Base-by-base conservation (phyloP, 1,140 invertebrate species). In the Drepana arcuata region DNA sequence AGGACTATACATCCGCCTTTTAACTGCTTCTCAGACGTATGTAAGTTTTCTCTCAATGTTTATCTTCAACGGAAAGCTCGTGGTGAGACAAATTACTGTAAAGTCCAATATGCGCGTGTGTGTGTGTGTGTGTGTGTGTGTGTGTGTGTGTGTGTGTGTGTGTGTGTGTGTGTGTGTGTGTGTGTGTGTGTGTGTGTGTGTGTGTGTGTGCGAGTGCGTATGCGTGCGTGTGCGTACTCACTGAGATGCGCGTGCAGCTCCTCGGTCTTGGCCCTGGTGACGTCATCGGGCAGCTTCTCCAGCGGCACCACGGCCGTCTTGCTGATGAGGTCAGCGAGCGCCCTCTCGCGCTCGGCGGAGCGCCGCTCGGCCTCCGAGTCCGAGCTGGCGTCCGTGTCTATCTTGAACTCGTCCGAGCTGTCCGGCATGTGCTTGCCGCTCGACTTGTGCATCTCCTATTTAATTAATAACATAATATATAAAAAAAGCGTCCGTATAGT, bases 341-440 rank as follows among this genome's bases (percentile, higher is more conserved):
- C 64, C 10, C 30, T 40, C 37, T 41, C 32, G 34, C 36, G 24
- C 30, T 59, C 51, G n/a, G 44, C 54, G 7, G 18, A 27, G 14
- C 36, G 10, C 1, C 36, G 42, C 34, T 41, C 41, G 52, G 12
- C 41, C 15, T 33, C 52, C 1, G 25, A 37, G 14, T 70, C 67
- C 1, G 61, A 63, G 33, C 67, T 71, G 6, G 74, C 74, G 34
- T 62, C 65, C 0, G 72, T 1, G 50, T 41, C 4, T 45, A 18
- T 14, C 31, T 75, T 80, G 60, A 82, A 84, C 59, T 84, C 83
- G 55, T 84, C 83, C 2, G 83, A 83, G 33, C 83, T 84, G 48
- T 84, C 80, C 33, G 67, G 52, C 80, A 84, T 84, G 62, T 84
- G 83, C 34, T 84, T 84, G 32, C 83, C 83, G 57, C 77, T 82